Base-by-base conservation (phyloP, 2,888 invertebrate species). In the Autographa gamma region DNA sequence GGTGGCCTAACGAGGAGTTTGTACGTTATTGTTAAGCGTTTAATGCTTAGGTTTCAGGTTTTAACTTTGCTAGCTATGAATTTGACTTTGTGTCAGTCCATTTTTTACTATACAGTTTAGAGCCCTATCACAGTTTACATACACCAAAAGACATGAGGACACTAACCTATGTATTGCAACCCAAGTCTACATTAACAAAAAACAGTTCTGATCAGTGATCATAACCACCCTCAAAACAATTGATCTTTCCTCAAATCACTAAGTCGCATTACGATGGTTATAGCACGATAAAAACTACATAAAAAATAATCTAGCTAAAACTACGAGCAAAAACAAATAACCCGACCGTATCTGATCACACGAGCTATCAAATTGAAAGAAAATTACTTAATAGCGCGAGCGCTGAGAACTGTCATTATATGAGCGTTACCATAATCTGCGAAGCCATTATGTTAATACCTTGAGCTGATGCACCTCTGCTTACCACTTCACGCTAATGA, bases 361-460 rank as follows among this genome's bases (percentile, higher is more conserved):
- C 77, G 68, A 66, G 65, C 71, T 68, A 61, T 65, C 67, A 74
- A 74, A 70, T 75, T 67, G 11, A 68, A 70, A 60, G 62, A 66
- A 73, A 71, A 75, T 80, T 64, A 75, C 73, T 69, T 66, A 73
- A 80, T 66, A 69, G 81, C 68, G 48, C 67, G 18, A 48, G 69
- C 56, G 69, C 71, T 69, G 74, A 66, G 69, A 19, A 14, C 18
- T 60, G 69, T 69, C 71, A 80, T 82, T 81, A 80, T 77, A 71
- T 66, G 60, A 72, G 66, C 69, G 72, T 81, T 80, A 80, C 63
- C 73, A 78, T 81, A 81, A 83, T 81, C 81, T 69, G 63, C 64
- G 31, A 38, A 61, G 71, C 70, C 62, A 71, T 80, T 73, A 80
- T 61, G 63, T 69, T 81, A 74, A 82, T 82, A 77, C 62, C 71